These are phyloP conservation scores for Lysiphlebus fabarum DNA, from an alignment of 1,140 invertebrate species.

Conservation along the genomic window DNA sequence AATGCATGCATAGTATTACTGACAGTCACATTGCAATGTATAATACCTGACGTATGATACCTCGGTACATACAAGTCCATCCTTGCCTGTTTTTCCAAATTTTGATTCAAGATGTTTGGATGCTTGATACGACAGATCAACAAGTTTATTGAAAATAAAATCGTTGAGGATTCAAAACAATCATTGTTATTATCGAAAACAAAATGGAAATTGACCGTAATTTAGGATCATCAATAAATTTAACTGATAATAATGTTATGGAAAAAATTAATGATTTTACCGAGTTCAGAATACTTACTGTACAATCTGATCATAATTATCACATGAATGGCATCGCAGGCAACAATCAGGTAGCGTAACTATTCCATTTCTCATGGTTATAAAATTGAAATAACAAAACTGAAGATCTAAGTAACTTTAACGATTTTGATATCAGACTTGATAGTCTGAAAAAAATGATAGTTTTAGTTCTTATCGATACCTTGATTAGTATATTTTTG, in stretches of 20 bases:
- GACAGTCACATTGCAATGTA: too few species aligned
- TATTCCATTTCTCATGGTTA: not conserved
- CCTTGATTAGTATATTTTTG: not conserved
- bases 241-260: not conserved
- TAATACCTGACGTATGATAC: too few species aligned
- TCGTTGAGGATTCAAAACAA: not conserved
- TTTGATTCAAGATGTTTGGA: conserved; percentile 18
- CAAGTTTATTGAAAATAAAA: not conserved
- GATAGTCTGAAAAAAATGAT: not conserved
- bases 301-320: not conserved
- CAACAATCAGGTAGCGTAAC: conserved; percentile 11
- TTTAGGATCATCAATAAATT: not conserved
- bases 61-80: too few species aligned
- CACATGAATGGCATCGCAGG: not conserved
- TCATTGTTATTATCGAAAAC: not conserved
- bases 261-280: not conserved
- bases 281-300: not conserved
- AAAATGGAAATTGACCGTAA: conserved; percentile 11
- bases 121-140: conserved; percentile 16
- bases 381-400: not conserved
- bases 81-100: too few species aligned
- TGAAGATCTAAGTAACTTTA: not conserved
- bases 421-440: not conserved
- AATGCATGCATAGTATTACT: too few species aligned
- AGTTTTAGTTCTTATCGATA: not conserved